Evolutionary conservation across 2,113 vertebrate species (phyloP).

Genomic region (Leptodactylus fuscus): DNA sequence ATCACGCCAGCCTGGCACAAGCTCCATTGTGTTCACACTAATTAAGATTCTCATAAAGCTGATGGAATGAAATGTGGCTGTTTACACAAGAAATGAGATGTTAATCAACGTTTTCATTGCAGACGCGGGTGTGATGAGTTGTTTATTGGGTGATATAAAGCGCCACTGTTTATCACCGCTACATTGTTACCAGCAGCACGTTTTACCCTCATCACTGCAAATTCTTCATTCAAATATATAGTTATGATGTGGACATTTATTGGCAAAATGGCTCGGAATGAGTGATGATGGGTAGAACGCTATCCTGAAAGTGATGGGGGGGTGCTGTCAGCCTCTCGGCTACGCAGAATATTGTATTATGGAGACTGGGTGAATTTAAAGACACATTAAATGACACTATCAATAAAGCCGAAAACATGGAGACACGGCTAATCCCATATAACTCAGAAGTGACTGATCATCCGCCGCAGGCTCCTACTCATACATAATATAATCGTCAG

Average conservation of each 20-base stretch:
- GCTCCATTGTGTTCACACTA: not conserved
- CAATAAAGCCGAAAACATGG: not conserved
- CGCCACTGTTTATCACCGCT: constrained; percentile 15
- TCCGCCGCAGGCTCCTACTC: not conserved
- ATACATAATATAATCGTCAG: not conserved
- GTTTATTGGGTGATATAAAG: constrained; percentile 39
- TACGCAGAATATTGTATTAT: not conserved
- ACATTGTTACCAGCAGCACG: constrained; percentile 18
- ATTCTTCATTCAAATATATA: constrained; percentile 28
- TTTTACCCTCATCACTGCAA: not conserved
- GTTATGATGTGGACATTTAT: constrained; percentile 35
- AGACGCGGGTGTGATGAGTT: not conserved
- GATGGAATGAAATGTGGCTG: constrained; percentile 17
- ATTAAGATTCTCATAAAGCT: constrained; percentile 37
- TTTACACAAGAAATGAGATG: not conserved
- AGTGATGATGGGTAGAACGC: not conserved
- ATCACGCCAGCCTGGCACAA: not conserved
- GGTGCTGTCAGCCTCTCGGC: not conserved
- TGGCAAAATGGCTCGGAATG: constrained; percentile 26
- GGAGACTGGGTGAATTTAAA: not conserved
- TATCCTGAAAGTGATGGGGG: no score
- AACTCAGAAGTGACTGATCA: not conserved
- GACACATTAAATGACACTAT: not conserved
- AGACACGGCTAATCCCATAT: not conserved
- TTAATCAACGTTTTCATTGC: constrained; percentile 25